phyloP scores from a whole-genome alignment of 2,113 vertebrate species.

The Otis tarda region DNA sequence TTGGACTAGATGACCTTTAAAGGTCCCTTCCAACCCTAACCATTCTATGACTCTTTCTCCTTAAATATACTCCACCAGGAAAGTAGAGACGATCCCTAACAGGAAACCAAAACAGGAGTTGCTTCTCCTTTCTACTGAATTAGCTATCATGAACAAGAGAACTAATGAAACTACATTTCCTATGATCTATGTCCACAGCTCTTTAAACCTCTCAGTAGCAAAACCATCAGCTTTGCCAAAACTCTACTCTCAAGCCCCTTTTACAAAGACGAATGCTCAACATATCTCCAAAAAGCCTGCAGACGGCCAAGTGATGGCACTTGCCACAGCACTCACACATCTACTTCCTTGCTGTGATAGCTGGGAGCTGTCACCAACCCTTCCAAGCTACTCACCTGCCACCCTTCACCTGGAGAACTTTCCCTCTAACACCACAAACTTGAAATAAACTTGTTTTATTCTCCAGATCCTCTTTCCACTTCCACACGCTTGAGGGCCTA shows the following conservation, averaged over 20 bases:
- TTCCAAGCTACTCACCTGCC: background rate
- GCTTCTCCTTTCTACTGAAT: background rate
- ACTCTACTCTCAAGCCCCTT: background rate
- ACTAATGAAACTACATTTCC: background rate
- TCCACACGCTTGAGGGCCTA: background rate
- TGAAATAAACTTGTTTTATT: background rate
- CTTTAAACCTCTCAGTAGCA: background rate
- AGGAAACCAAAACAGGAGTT: background rate
- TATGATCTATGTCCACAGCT: background rate
- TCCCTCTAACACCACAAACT: background rate
- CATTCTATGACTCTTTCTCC: background rate
- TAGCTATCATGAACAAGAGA: background rate
- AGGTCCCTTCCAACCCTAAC: too few relatives aligned
- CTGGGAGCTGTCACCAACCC: background rate
- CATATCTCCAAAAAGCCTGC: background rate
- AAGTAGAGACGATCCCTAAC: background rate
- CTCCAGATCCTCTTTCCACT: background rate
- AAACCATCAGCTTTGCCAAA: background rate
- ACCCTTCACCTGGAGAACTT: background rate
- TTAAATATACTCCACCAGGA: background rate
- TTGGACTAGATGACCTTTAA: too few relatives aligned
- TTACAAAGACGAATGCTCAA: background rate
- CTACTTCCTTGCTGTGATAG: accelerated
- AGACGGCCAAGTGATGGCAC: background rate
- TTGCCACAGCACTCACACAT: background rate